Evolutionary conservation across 2,888 invertebrate genomes (phyloP).

Genomic region (Cataglyphis rosenhaueri): DNA sequence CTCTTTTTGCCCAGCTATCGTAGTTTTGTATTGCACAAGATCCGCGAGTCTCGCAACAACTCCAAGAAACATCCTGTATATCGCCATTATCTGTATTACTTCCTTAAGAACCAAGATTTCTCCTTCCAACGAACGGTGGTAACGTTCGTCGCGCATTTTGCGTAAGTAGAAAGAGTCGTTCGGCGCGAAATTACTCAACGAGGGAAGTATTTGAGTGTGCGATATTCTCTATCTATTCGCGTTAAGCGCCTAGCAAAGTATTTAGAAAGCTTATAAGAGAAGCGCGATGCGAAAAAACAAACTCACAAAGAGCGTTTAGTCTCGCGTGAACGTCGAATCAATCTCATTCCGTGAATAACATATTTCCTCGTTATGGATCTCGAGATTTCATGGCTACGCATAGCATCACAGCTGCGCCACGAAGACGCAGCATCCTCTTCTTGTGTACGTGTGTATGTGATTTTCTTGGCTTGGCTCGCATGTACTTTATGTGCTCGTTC

Average conservation of each 20-base stretch:
- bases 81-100: neutral
- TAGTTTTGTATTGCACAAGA: neutral
- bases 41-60: neutral
- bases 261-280: slow-evolving; percentile 5
- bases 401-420: neutral
- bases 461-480: slow-evolving; percentile 17
- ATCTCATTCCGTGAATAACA: neutral
- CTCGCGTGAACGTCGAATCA: neutral
- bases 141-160: slow-evolving; percentile 57
- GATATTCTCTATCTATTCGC: slow-evolving; percentile 31
- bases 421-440: slow-evolving; percentile 33
- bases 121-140: slow-evolving; percentile 14
- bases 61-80: neutral
- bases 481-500: slow-evolving; percentile 7
- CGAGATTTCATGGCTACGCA: slow-evolving; percentile 50
- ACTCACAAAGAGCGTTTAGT: neutral
- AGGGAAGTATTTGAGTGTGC: slow-evolving; percentile 55
- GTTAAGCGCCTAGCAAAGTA: slow-evolving; percentile 58
- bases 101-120: neutral
- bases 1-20: neutral
- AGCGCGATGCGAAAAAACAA: neutral
- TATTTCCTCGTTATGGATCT: slow-evolving; percentile 56
- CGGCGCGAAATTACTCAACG: slow-evolving; percentile 49
- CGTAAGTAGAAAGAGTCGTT: slow-evolving; percentile 59
- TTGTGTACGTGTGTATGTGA: neutral